Evolutionary conservation across 2,797 vertebrate species (phyloP), one percentile per base, ranked within the genome.

Genomic region (Spatula clypeata): DNA sequence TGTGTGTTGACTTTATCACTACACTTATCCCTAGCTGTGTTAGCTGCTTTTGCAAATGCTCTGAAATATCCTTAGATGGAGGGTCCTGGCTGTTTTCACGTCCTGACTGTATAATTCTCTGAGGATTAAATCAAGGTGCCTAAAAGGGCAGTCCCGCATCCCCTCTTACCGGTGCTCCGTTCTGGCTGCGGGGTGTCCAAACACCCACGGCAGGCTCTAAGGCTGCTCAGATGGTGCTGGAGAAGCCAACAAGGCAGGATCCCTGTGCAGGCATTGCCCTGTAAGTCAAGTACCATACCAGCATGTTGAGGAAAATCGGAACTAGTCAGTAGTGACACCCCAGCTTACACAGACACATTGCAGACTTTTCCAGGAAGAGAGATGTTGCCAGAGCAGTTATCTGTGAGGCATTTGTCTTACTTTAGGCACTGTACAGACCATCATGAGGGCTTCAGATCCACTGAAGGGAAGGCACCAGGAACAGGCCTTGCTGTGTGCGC

Each of bases 301-400:
- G 4, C 26, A 26, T 19, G 14, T 23, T 60, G 38, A 34, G 65
- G 72, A 66, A 60, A 71, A 42, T 3, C 20, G 18, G 45, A 75
- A 81, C 58, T 45, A 38, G 21, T 64, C 45, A 38, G 11, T 13
- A 20, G 45, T 0, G 1, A 7, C 53, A 24, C 17, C 14, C 20
- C 17, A 40, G 34, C 36, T 51, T 58, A 32, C 16, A 3, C 11
- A 17, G 0, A 0, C 6, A 1, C 49, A 15, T 47, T 27, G 45
- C 12, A 23, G n/a, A 66, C 15, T 2, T 42, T 45, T 61, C 60
- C 31, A 26, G 10, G 11, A 19, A 65, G 57, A 40, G 32, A 14
- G 32, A 5, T 53, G 49, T n/a, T 74, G 17, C n/a, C 44, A 38
- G 40, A 44, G 53, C 8, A 6, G 3, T 29, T 31, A 8, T 44